Conservation (phyloP, 2,113 vertebrate genomes). For the Ameiurus melas region DNA sequence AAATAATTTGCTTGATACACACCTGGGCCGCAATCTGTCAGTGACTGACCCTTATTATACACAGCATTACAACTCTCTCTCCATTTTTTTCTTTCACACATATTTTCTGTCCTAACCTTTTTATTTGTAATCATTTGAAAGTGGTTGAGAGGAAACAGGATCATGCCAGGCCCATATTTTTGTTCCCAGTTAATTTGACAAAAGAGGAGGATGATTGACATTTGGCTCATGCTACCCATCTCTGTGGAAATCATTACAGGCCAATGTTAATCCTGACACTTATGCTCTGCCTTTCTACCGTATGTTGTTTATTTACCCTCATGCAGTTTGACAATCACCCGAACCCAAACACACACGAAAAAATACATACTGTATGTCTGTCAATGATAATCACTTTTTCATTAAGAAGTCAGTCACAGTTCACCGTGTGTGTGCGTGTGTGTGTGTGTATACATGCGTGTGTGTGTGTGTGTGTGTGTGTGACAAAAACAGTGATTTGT, state of each 20-base stretch:
- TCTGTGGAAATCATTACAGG: background rate
- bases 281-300: background rate
- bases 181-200: background rate
- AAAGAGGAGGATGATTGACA: background rate
- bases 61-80: background rate
- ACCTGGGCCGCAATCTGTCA: background rate
- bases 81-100: background rate
- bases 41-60: background rate
- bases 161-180: background rate
- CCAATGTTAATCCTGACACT: background rate
- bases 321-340: background rate
- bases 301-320: background rate
- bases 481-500: background rate
- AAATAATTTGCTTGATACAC: background rate
- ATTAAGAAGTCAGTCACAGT: background rate
- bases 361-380: background rate
- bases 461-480: too few species aligned
- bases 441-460: too few species aligned
- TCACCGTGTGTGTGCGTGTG: too few species aligned
- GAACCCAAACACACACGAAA: background rate
- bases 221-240: background rate
- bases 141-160: background rate
- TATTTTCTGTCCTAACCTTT: background rate
- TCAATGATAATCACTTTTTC: background rate
- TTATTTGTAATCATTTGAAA: background rate